Evolutionary conservation across 1,140 invertebrate genomes (phyloP).

Genomic region (Drosophila chauvacae): DNA sequence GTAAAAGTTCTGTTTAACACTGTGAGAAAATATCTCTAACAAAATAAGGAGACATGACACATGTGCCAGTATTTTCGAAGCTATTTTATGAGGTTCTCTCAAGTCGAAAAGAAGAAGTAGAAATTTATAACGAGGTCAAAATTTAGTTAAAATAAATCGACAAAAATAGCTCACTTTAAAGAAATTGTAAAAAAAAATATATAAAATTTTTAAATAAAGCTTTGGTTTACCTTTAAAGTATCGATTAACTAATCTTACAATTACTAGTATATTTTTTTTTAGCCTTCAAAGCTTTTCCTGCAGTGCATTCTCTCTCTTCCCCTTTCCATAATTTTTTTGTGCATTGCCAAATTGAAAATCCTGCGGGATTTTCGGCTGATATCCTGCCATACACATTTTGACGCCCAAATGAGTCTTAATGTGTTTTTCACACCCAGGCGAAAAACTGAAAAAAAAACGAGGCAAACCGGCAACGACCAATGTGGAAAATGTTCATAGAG

Average conservation of each 20-base stretch:
- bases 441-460: slow-evolving; percentile 21
- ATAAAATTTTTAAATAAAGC: too few relatives aligned
- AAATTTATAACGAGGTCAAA: not conserved
- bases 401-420: slow-evolving; percentile 78
- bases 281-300: not conserved
- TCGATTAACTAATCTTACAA: too few relatives aligned
- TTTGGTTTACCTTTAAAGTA: too few relatives aligned
- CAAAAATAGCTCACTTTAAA: not conserved
- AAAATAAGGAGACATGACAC: too few relatives aligned
- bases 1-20: slow-evolving; percentile 6
- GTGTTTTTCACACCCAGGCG: slow-evolving; percentile 72
- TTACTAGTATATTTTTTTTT: not conserved
- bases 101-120: not conserved
- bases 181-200: too few relatives aligned
- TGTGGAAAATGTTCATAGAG: slow-evolving; percentile 66
- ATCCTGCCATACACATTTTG: slow-evolving; percentile 49
- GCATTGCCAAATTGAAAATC: slow-evolving; percentile 67
- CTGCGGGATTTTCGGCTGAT: slow-evolving; percentile 54
- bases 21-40: not conserved
- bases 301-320: not conserved
- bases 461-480: slow-evolving; percentile 32
- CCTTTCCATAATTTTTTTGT: slow-evolving; percentile 20
- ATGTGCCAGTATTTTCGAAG: too few relatives aligned
- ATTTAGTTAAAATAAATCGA: not conserved
- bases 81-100: not conserved